Percentiles rank a stretch among this genome's conserved stretches.
phyloP scores from a whole-genome alignment of 2,888 invertebrate genomes.

The Alitta virens region DNA sequence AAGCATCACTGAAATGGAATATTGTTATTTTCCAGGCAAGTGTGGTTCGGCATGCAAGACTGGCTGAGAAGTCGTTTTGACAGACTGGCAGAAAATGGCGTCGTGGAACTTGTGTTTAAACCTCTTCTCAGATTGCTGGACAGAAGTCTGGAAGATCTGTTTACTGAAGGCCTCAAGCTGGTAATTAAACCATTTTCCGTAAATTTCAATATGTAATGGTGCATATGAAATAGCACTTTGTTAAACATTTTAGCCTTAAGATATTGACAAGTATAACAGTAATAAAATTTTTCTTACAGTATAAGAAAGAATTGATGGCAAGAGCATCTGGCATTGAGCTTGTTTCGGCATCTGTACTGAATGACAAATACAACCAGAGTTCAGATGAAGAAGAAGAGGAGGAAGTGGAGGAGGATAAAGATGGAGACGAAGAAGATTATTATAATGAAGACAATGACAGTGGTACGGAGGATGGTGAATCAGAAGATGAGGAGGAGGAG shows the following conservation, averaged over 20 bases:
- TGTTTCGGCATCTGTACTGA: conserved; percentile 40
- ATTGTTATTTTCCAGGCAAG: conserved; percentile 5
- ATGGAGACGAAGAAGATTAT: conserved; percentile 9
- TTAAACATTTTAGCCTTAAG: too few species aligned
- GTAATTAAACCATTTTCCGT: conserved; percentile 32
- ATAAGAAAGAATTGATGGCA: conserved; percentile 46
- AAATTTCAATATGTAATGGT: too few species aligned
- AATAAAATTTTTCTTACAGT: conserved; percentile 18
- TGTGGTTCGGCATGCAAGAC: conserved; percentile 5
- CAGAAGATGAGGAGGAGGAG: conserved; percentile 13
- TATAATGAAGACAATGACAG: conserved; percentile 25
- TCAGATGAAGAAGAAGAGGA: conserved; percentile 10
- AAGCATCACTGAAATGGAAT: too few species aligned
- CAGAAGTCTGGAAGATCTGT: conserved; percentile 49
- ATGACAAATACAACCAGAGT: conserved; percentile 19
- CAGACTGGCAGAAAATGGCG: conserved; percentile 28
- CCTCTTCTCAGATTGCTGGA: conserved; percentile 57
- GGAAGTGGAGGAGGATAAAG: conserved; percentile 12
- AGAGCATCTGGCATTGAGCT: conserved; percentile 52
- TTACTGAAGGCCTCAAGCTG: conserved; percentile 53
- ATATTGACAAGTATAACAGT: not conserved
- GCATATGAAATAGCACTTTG: too few species aligned
- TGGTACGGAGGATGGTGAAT: conserved; percentile 17
- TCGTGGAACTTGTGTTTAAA: conserved; percentile 48
- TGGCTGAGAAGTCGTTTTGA: conserved; percentile 37